Conservation (phyloP, 2,888 invertebrate genomes). For the Synergus gifuensis region DNA sequence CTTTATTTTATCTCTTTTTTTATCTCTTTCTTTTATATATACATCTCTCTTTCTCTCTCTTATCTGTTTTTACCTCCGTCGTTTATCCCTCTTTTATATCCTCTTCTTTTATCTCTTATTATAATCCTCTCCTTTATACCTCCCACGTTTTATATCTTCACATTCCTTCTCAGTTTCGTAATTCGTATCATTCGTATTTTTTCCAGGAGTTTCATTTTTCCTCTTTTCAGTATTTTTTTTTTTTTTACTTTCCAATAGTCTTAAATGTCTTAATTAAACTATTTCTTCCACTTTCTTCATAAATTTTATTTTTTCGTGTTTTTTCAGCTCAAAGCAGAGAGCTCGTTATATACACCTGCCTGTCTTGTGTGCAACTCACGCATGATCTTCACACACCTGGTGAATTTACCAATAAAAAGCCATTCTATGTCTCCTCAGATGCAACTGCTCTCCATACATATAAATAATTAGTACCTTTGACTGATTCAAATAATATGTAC, state of each 20-base stretch:
- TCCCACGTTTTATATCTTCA: constrained; percentile 42
- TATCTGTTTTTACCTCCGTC: constrained; percentile 6
- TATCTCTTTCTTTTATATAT: not conserved
- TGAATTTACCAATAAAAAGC: not conserved
- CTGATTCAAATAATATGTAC: too few relatives aligned
- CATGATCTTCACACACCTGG: constrained; percentile 2
- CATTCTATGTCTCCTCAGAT: not conserved
- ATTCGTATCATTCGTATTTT: not conserved
- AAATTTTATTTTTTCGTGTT: not conserved
- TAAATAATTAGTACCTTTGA: not conserved
- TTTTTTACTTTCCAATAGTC: constrained; percentile 45
- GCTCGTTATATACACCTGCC: constrained; percentile 21
- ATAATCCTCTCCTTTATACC: constrained; percentile 37
- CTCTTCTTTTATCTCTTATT: constrained; percentile 23
- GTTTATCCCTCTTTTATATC: not conserved
- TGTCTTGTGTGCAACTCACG: not conserved
- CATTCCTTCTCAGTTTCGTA: constrained; percentile 34
- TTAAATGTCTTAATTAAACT: constrained; percentile 13
- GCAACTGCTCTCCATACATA: not conserved
- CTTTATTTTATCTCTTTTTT: constrained; percentile 46
- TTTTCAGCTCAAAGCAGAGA: not conserved
- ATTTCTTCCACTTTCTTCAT: not conserved
- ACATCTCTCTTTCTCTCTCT: constrained; percentile 4
- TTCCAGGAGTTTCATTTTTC: constrained; percentile 20
- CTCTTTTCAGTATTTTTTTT: not conserved